Base-by-base conservation (phyloP, 2,797 vertebrate genomes). In the Eupleurogrammus muticus region DNA sequence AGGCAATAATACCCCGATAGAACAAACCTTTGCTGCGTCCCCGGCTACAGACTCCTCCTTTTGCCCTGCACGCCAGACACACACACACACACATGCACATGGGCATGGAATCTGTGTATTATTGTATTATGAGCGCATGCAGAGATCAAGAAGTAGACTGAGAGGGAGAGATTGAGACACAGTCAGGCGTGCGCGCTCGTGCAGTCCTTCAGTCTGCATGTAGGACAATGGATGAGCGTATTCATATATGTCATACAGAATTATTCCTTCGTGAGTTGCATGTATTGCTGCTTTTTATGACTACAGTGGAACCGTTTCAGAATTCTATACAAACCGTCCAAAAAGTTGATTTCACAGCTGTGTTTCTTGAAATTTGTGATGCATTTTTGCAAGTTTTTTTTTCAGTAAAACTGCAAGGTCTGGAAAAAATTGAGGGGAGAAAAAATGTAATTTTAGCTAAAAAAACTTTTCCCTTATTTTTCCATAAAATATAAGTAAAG, bases 1-100 rank as follows among this genome's bases (percentile, higher is more conserved):
- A 91, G 88, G 87, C 90, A 92, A 92, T 87, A 90, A 93, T 87
- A 82, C 75, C 75, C 74, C 24, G 60, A 88, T 85, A 85, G 94
- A 93, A 86, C 88, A 76, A 87, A 87, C 83, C 81, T 74, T 77
- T 70, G 88, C 93, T 92, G 93, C 88, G 89, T 93, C 88, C 90
- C 63, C 79, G 67, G 69, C 81, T 80, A 63, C 71, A 55, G 84
- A 92, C 54, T 53, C 64, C 72, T 64, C 36, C 35, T 65, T 65
- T 70, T 64, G 74, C 72, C 57, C 32, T 14, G 49, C 17, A 19
- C 49, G 60, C 66, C 69, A 83, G 32, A 66, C 49, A 74, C n/a
- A 59, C 35, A 47, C 20, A 52, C 19, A 50, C 24, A 36, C 35
- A 42, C 20, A 66, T 2, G 48, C 38, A 77, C 38, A 51, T 9